Base-by-base conservation (phyloP, 1,140 invertebrate species). In the Tribolium castaneum region DNA sequence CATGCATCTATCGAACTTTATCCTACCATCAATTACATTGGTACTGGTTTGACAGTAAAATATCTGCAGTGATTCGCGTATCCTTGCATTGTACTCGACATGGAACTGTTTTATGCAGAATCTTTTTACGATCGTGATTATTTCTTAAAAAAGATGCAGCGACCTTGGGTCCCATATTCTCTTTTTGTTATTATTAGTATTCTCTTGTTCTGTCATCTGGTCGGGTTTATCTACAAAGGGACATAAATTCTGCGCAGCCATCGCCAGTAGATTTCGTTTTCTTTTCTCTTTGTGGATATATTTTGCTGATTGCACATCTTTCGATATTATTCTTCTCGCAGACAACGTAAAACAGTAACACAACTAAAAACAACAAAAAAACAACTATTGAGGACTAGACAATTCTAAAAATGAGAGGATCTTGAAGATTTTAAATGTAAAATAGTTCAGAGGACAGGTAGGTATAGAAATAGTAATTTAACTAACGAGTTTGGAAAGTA, bases 21-120 rank as follows among this genome's bases (percentile, higher is more conserved):
- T 74, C 72, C 45, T 52, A 39, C 51, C 72, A 74, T 74, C 72
- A 74, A 74, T 74, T 74, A 74, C 50, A 54, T 10, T 35, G 30
- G 45, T 51, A 74, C 70, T n/a, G 12, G 66, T 52, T 34, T 74
- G 72, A 74, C 72, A 74, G 72, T 74, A 54, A 74, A 74, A 35
- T 74, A 74, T 74, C 30, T 52, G 13, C 50, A n/a, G n/a, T 14
- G 72, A 52, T 52, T 39, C 45, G 19, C 22, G 45, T 52, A 74
- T 54, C 72, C 25, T 52, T 52, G 72, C 50, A 74, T 74, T 74
- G 72, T 74, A 12, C 30, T 54, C 66, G 66, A 70, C 66, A 13
- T 70, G 66, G 39, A 22, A 70, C 66, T 70, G 66, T 70, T 70
- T 39, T 39, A 70, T 70, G 66, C 39, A 39, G 7, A 14, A 70